Conservation (phyloP, 2,113 vertebrate species). For the Ginglymostoma cirratum region DNA sequence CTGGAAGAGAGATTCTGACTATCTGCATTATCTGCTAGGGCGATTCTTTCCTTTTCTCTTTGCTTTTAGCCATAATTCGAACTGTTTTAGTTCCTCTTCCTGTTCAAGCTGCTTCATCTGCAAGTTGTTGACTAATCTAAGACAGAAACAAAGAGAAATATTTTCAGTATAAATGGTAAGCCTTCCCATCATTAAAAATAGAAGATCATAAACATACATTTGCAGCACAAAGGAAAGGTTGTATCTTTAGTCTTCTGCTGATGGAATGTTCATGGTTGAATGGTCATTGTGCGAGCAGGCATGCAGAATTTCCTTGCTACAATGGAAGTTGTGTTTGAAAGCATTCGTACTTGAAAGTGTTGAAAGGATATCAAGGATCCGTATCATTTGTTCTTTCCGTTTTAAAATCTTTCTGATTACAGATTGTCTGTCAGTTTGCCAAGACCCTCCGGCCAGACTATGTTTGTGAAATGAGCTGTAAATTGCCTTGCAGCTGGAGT, state of each 20-base stretch:
- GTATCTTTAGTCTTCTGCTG: background rate
- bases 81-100: no score
- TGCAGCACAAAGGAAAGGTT: background rate
- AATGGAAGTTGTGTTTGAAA: background rate
- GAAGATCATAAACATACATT: background rate
- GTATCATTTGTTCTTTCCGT: background rate
- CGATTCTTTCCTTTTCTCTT: no score
- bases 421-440: background rate
- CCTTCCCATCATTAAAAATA: background rate
- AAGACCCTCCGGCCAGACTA: background rate
- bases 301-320: background rate
- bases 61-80: no score
- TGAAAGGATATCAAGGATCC: background rate
- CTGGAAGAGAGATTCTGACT: no score
- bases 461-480: background rate
- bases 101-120: no score
- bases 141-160: background rate
- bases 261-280: background rate
- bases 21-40: no score
- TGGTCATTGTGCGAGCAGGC: background rate
- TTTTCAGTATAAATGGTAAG: background rate
- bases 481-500: constrained; percentile 14
- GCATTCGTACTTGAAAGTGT: background rate
- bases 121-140: background rate
- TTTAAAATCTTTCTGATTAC: background rate